Conservation (phyloP, 2,888 invertebrate genomes). For the Aethes cnicana region DNA sequence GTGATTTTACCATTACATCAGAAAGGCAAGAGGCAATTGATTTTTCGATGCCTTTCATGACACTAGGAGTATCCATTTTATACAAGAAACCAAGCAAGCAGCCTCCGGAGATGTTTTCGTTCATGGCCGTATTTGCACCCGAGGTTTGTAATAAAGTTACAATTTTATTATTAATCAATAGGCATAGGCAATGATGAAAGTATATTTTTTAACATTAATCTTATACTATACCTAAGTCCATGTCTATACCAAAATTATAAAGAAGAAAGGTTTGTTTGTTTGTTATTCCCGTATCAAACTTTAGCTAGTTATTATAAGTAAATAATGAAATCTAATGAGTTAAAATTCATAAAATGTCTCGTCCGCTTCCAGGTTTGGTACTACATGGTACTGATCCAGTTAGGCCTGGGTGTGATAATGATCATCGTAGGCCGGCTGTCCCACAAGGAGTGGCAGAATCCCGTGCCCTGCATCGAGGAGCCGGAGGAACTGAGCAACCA, state of each 20-base stretch:
- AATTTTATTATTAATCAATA: too few species aligned
- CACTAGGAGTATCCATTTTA: slow-evolving; percentile 93
- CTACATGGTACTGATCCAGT: slow-evolving; percentile 90
- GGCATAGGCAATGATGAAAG: too few species aligned
- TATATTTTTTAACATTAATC: background rate
- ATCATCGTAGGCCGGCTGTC: slow-evolving; percentile 92
- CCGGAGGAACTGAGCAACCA: slow-evolving; percentile 92
- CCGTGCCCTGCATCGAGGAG: slow-evolving; percentile 91
- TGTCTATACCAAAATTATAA: too few species aligned
- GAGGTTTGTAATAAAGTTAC: slow-evolving; percentile 64
- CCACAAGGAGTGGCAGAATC: slow-evolving; percentile 94
- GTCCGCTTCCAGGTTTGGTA: slow-evolving; percentile 90
- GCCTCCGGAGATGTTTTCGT: slow-evolving; percentile 94
- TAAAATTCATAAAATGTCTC: too few species aligned
- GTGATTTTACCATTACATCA: slow-evolving; percentile 94
- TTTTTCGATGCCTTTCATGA: slow-evolving; percentile 98
- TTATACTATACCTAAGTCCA: too few species aligned
- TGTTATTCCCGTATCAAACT: too few species aligned
- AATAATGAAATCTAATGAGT: too few species aligned
- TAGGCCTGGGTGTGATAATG: slow-evolving; percentile 89
- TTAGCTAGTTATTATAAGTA: too few species aligned
- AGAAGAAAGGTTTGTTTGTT: too few species aligned
- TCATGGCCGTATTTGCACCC: slow-evolving; percentile 93
- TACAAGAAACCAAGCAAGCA: slow-evolving; percentile 93
- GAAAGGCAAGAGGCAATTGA: slow-evolving; percentile 94